Base-by-base conservation (phyloP, 2,797 vertebrate genomes). In the Cossypha niveicapilla region DNA sequence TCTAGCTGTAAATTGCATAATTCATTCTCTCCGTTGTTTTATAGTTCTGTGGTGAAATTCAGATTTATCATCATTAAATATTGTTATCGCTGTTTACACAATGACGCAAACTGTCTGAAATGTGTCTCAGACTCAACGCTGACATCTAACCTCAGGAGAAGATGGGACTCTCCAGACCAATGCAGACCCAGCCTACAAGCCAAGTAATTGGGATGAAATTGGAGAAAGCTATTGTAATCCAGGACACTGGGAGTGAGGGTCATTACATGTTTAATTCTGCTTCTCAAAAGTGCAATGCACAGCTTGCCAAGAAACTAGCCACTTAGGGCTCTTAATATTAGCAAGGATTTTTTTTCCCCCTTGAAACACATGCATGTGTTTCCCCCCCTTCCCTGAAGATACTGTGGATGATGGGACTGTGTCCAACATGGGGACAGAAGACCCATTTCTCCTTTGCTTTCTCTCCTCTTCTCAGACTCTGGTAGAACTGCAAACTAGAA, bases 81-180 rank as follows among this genome's bases (percentile, higher is more conserved):
- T 93, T 94, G 93, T 94, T 96, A 96, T 96, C 96, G 81, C 92
- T 96, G 94, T 96, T 96, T 96, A 96, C 84, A 95, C 88, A 96
- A 89, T 96, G 96, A 96, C 47, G 95, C 84, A 96, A 88, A 83
- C 95, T 81, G 95, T 96, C 96, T 96, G 95, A 95, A 96, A 96
- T 96, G 95, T 66, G 78, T 88, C 92, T 96, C 86, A 72, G 86
- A 44, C 93, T 95, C 90, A 91, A 48, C 0, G 1, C 75, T 94
- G 94, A 96, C 94, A 91, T 95, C 88, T 95, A 95, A 95, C 96
- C 95, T 94, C 92, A 75, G 75, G 58, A 96, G 92, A 95, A 94
- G 95, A 96, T 91, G 94, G 94, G 95, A 92, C 94, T 96, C 93
- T 94, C 84, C 95, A 95, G 81, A 92, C 21, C 58, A 87, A 79